Conservation (phyloP, 2,797 vertebrate genomes). For the Gallirallus australis region DNA sequence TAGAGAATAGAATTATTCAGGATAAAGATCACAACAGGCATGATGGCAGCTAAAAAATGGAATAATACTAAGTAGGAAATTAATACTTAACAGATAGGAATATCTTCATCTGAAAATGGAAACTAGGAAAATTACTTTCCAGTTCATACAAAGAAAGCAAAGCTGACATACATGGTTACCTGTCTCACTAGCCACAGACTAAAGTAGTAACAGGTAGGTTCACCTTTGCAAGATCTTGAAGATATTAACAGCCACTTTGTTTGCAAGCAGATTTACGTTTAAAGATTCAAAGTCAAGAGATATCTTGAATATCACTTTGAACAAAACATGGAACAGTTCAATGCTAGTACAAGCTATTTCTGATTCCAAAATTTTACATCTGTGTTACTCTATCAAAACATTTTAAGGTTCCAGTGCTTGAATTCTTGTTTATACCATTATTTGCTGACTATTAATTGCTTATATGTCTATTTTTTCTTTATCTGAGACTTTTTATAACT, state of each 20-base stretch:
- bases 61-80: not conserved
- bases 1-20: not conserved
- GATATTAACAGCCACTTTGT: not conserved
- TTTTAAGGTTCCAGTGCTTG: not conserved
- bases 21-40: not conserved
- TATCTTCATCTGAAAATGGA: not conserved
- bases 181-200: not conserved
- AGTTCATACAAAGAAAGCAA: not conserved
- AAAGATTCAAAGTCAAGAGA: not conserved
- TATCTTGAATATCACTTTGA: not conserved
- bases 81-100: not conserved
- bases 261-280: not conserved
- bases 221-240: not conserved
- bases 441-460: not conserved
- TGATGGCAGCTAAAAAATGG: not conserved
- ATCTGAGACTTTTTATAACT: not conserved
- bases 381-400: not conserved
- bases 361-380: not conserved
- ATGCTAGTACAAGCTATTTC: not conserved
- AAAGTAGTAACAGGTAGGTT: not conserved
- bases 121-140: not conserved
- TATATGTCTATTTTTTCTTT: not conserved
- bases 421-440: not conserved
- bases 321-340: not conserved
- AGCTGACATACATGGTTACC: not conserved